Base-by-base conservation (phyloP, 2,888 invertebrate genomes). In the Nemotelus pantherinus region DNA sequence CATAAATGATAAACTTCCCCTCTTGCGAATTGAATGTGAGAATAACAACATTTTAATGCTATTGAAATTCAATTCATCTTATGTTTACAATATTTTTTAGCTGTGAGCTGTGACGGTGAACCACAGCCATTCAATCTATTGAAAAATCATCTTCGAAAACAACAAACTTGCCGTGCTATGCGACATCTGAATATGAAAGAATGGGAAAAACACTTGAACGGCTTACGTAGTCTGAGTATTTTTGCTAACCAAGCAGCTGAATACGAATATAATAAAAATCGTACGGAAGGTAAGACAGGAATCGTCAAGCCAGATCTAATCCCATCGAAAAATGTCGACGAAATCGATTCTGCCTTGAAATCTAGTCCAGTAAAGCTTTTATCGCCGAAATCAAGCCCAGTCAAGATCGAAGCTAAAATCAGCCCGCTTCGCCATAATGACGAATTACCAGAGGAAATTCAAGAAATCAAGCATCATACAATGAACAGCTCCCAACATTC, bases 21-120 rank as follows among this genome's bases (percentile, higher is more conserved):
- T 95, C 79, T 89, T 93, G 77, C 91, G 93, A 84, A 90, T 95
- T 85, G 93, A 94, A 89, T 93, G 94, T 95, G 88, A 90, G 92
- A 76, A 2, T 48, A 7, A 5, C n/a, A 0, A 41, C 10, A 64
- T 39, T 64, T 39, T 25, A 57, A 5, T 25, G 25, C 57, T 57
- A 25, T 25, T 5, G 57, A 57, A 57, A 57, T 57, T 3, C 1
- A 57, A 25, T 57, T 25, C 25, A 25, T 25, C 25, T 25, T 25
- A 25, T 25, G 25, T 25, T 25, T 65, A 65, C 3, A 2, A 10
- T 70, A 41, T 50, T 79, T 86, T 86, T 50, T 82, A 92, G 92
- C 91, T 83, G 89, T 93, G 43, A 88, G 88, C 64, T 86, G 90
- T 53, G 89, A 89, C 80, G 92, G 92, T 44, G 86, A 87, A 47